Base-by-base conservation (phyloP, 2,888 invertebrate species). In the Blera fallax region DNA sequence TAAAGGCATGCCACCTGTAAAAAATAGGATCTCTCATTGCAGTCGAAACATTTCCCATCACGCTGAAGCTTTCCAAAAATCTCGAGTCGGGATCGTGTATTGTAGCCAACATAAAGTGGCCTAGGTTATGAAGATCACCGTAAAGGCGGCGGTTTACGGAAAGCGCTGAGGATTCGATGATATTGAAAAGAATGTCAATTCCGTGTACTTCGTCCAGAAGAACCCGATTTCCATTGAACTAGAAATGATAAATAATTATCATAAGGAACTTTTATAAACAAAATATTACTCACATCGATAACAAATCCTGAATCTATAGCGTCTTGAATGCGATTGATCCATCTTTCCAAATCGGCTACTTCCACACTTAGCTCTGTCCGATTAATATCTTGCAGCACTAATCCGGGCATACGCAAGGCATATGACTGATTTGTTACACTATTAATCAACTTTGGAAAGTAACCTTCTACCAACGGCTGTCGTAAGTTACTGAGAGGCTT, bases 21-120 rank as follows among this genome's bases (percentile, higher is more conserved):
- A 97, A 97, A 84, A 96, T 93, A 0, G 97, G 97, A 91, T 97
- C 97, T 58, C 97, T 94, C 96, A 97, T 96, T 0, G 97, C 96
- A 0, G 96, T 96, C 0, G 96, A 95, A 3, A 96, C 95, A 89
- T 97, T 97, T 0, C 96, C 96, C 93, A 97, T 96, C 0, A 96
- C 95, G 29, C 95, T 94, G 88, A 95, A 95, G 1, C 94, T 93
- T 93, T 97, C 97, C 95, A 96, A 89, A 48, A 90, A 90, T 0
- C 92, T 89, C 11, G 94, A 94, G 89, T 97, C 97, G 0, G 97
- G 97, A 91, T 97, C 97, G 90, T 97, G 97, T 5, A 95, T 93
- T 89, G 94, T 95, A 0, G 96, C 94, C 83, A 97, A 94, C 88
- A 96, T 92, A 18, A 96, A 94, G 89, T 97, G 97, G 0, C 96